Conservation (phyloP, 2,797 vertebrate species). For the Myotis planiceps region DNA sequence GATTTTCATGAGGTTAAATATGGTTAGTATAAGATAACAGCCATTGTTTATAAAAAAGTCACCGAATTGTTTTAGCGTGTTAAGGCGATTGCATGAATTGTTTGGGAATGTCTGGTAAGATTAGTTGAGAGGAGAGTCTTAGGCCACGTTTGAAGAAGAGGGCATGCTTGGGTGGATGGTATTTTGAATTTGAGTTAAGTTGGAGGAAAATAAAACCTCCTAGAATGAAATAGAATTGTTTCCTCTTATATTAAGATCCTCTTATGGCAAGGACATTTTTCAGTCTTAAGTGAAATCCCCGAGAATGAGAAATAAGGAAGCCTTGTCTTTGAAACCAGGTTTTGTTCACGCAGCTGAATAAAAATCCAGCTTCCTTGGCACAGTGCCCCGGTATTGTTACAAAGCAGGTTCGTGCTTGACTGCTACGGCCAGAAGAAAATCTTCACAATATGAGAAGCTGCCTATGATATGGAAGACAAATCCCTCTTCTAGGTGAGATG, state of each 20-base stretch:
- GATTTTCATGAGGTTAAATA: constrained; percentile 12
- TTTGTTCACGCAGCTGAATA: background rate
- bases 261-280: background rate
- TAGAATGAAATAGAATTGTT: background rate
- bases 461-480: background rate
- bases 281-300: constrained; percentile 23
- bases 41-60: constrained; percentile 6
- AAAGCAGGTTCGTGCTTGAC: background rate
- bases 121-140: background rate
- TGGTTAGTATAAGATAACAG: background rate
- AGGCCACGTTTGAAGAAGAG: background rate
- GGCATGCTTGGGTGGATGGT: background rate
- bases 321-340: constrained; percentile 27
- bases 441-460: background rate
- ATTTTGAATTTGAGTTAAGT: constrained; percentile 29
- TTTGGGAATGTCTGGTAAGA: background rate
- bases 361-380: background rate
- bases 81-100: background rate
- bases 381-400: background rate
- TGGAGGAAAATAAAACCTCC: background rate
- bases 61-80: background rate
- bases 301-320: background rate
- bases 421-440: background rate
- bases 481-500: background rate
- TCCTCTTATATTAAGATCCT: background rate